phyloP scores from a whole-genome alignment of 53 echinoderm and acorn worm genomes.

The Stichopus horrens region DNA sequence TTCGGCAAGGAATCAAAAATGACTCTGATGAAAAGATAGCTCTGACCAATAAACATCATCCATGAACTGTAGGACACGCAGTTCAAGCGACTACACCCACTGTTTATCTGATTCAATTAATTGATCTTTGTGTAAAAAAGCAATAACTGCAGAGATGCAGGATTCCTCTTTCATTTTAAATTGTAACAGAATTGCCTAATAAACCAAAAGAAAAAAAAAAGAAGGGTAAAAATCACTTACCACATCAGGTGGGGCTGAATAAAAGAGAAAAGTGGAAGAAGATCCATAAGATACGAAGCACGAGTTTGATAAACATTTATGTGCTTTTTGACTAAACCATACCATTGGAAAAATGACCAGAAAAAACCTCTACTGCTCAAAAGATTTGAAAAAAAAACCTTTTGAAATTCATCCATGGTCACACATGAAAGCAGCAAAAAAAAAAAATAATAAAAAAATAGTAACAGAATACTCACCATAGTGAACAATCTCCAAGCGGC shows the following conservation, averaged over 20 bases:
- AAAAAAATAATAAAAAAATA: neutral
- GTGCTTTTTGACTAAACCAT: neutral
- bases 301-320: neutral
- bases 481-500: slow-evolving; percentile 3
- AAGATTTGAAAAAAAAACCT: neutral
- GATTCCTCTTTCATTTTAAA: too few relatives aligned
- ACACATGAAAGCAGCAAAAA: slow-evolving; percentile 39
- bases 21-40: too few relatives aligned
- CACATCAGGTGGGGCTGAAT: neutral
- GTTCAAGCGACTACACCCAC: too few relatives aligned
- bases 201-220: neutral
- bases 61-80: too few relatives aligned
- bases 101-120: too few relatives aligned
- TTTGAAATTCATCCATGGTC: slow-evolving; percentile 36
- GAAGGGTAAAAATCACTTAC: neutral
- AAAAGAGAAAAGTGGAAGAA: neutral
- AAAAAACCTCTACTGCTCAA: slow-evolving; percentile 27
- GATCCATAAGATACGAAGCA: neutral
- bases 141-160: too few relatives aligned
- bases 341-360: slow-evolving; percentile 25
- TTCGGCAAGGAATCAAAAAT: too few relatives aligned
- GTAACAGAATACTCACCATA: slow-evolving; percentile 16
- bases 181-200: too few relatives aligned
- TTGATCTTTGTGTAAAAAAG: too few relatives aligned
- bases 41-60: too few relatives aligned